These are phyloP conservation scores for Taurulus bubalis DNA, from an alignment of 2,113 vertebrate species.

Conservation along the genomic window DNA sequence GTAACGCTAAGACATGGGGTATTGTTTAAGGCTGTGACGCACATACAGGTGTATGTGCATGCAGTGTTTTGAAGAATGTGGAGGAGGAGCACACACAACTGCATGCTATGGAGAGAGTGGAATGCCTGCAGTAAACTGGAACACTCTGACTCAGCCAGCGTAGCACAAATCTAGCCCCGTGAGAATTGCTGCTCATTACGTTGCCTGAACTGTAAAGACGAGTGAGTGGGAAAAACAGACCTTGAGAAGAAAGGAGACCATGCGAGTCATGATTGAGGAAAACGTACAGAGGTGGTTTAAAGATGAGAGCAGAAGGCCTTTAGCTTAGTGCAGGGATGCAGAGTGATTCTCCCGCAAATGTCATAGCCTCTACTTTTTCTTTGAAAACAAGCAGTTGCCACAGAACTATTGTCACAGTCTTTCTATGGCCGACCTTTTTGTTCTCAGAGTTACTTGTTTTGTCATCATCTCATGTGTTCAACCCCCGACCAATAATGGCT, in stretches of 20 bases:
- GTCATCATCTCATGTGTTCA: conserved; percentile 27
- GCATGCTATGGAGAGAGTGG: conserved; percentile 25
- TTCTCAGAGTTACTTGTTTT: conserved; percentile 29
- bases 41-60: conserved; percentile 11
- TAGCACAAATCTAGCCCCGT: conserved; percentile 42
- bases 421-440: conserved; percentile 44
- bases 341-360: background rate
- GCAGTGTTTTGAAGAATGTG: conserved; percentile 27
- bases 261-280: conserved; percentile 6
- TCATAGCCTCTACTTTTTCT: background rate
- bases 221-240: conserved; percentile 40
- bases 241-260: conserved; percentile 12
- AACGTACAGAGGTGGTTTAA: conserved; percentile 20
- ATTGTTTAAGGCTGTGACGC: background rate
- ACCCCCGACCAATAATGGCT: conserved; percentile 16
- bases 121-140: conserved; percentile 60
- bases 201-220: conserved; percentile 27
- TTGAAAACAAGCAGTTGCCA: background rate
- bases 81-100: conserved; percentile 17
- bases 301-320: background rate
- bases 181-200: conserved; percentile 46
- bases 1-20: background rate
- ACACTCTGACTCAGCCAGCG: conserved; percentile 60
- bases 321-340: background rate
- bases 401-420: conserved; percentile 1